Conservation (phyloP, 2,888 invertebrate species). For the Mimachlamys varia region DNA sequence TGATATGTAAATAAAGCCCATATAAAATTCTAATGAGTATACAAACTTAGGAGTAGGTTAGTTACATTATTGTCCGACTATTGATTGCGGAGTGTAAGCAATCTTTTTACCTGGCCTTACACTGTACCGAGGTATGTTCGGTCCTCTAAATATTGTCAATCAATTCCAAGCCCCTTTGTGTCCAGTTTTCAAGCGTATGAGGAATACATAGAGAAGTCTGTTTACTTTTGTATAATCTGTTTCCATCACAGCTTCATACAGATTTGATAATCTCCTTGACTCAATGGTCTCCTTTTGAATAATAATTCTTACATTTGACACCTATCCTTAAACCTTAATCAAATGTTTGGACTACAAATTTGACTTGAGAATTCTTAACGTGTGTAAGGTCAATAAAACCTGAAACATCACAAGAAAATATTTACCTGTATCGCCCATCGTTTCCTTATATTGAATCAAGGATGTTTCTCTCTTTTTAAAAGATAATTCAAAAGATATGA, state of each 20-base stretch:
- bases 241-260: background rate
- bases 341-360: slow-evolving; percentile 8
- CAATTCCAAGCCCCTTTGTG: background rate
- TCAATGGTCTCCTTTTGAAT: background rate
- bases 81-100: background rate
- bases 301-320: background rate
- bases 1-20: background rate
- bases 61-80: background rate
- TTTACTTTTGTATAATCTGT: background rate
- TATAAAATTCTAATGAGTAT: slow-evolving; percentile 26
- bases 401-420: background rate
- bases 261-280: slow-evolving; percentile 5
- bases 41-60: background rate
- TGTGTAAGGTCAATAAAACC: background rate
- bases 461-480: background rate
- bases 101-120: background rate
- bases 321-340: background rate
- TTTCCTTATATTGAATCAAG: background rate
- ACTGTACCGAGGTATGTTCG: background rate
- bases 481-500: background rate
- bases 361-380: background rate
- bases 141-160: slow-evolving; percentile 9
- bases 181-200: background rate
- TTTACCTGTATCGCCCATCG: background rate
- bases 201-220: background rate